Conservation (phyloP, 2,888 invertebrate genomes). For the Seira sanloemensis region DNA sequence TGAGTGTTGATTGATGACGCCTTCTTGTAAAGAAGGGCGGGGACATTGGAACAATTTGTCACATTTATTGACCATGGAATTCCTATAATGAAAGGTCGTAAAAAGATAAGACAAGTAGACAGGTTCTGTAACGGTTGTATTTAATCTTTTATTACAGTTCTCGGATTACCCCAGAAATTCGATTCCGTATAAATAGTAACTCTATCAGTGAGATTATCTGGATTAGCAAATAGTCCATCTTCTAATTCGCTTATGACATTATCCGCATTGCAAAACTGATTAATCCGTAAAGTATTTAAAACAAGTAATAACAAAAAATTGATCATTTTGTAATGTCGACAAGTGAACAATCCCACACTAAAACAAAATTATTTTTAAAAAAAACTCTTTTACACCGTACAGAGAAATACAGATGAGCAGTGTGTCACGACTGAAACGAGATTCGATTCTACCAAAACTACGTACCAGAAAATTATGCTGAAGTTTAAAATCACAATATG, state of each 20-base stretch:
- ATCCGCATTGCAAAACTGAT: not conserved
- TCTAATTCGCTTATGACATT: not conserved
- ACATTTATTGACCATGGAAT: conserved; percentile 45
- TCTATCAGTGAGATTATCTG: not conserved
- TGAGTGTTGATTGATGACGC: conserved; percentile 63
- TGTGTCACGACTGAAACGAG: too few species aligned
- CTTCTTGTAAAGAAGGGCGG: conserved; percentile 44
- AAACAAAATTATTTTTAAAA: too few species aligned
- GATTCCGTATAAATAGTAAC: conserved; percentile 38
- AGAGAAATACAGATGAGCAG: too few species aligned
- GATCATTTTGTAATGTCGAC: too few species aligned
- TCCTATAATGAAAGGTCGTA: conserved; percentile 27
- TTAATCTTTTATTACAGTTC: not conserved
- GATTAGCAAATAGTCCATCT: conserved; percentile 2
- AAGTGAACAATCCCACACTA: too few species aligned
- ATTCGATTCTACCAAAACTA: too few species aligned
- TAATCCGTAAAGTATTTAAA: too few species aligned
- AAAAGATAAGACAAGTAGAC: not conserved
- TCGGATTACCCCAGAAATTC: conserved; percentile 42
- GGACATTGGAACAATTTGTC: conserved; percentile 48
- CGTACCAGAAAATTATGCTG: too few species aligned
- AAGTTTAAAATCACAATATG: too few species aligned
- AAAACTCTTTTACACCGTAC: too few species aligned
- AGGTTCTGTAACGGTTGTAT: not conserved
- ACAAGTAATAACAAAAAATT: too few species aligned